Conservation (phyloP, 2,888 invertebrate genomes). For the Galerucella calmariensis region DNA sequence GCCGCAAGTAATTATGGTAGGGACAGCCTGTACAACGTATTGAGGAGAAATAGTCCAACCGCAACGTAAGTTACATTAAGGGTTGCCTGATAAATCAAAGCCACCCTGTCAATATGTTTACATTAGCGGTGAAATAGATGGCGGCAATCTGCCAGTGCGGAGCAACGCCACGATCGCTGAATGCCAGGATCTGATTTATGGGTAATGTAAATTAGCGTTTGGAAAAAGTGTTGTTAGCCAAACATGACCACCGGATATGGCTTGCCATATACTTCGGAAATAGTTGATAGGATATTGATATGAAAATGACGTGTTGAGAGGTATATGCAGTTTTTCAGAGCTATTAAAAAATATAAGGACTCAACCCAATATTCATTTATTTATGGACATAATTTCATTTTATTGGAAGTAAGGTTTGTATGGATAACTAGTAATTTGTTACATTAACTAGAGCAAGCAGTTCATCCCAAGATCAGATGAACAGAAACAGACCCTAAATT, state of each 20-base stretch:
- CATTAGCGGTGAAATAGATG: conserved; percentile 57
- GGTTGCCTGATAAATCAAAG: conserved; percentile 57
- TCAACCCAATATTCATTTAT: too few species aligned
- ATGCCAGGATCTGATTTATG: conserved; percentile 58
- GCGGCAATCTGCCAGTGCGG: conserved; percentile 15
- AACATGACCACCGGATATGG: conserved; percentile 23
- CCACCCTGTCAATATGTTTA: conserved; percentile 59
- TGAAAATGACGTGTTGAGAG: conserved; percentile 16
- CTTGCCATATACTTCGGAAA: conserved; percentile 16
- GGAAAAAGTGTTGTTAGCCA: conserved; percentile 55
- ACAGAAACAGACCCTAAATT: too few species aligned
- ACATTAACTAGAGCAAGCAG: too few species aligned
- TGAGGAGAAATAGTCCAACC: neutral
- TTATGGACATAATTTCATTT: too few species aligned
- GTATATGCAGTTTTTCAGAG: neutral
- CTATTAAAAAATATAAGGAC: neutral
- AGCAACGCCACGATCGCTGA: conserved; percentile 48
- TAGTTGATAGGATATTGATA: conserved; percentile 15
- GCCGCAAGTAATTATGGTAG: neutral
- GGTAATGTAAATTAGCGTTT: conserved; percentile 56
- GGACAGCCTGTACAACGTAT: neutral
- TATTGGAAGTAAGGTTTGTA: too few species aligned
- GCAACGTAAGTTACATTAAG: conserved; percentile 52
- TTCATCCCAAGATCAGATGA: too few species aligned
- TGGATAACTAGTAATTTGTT: too few species aligned